Base-by-base conservation (phyloP, 2,888 invertebrate genomes). In the Slavum lentiscoides region DNA sequence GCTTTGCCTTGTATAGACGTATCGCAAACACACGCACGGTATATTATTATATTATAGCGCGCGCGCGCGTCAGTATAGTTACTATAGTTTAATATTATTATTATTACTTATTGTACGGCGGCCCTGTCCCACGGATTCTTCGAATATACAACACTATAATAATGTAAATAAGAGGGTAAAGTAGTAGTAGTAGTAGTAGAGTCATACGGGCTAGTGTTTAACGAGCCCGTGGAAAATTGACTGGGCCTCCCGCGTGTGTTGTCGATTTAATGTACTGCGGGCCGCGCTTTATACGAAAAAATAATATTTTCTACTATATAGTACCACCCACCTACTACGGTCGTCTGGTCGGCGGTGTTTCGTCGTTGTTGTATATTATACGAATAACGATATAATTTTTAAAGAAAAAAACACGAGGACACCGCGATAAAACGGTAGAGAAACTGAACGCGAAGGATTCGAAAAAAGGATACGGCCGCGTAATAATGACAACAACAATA, bases 1-100 rank as follows among this genome's bases (percentile, higher is more conserved):
- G 43, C 30, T 66, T 58, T 30, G 49, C 55, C 75, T 66, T 67
- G 58, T 67, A 58, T 43, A 75, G 64, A 13, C 5, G n/a, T 11
- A 17, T 19, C 5, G 17, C n/a, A 39, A 19, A 53, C 17, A 30
- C 30, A 30, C 30, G 30, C 1, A 30, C 30, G 30, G n/a, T n/a
- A 30, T 30, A 30, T 2, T 30, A 30, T 30, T 30, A 30, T 2
- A 30, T 30, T 30, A 30, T 30, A 30, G n/a, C n/a, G n/a, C n/a
- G n/a, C n/a, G n/a, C n/a, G n/a, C n/a, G n/a, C n/a, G n/a, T n/a
- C n/a, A n/a, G n/a, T n/a, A n/a, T n/a, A n/a, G n/a, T n/a, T n/a
- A n/a, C n/a, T n/a, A n/a, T 55, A 4, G 68, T 23, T 68, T 69
- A 53, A 23, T 9, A 7, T 67, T 68, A 49, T 21, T 49, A 43